These are phyloP conservation scores for Pachyrhynchus sulphureomaculatus DNA, from an alignment of 1,140 invertebrate genomes.

Conservation along the genomic window DNA sequence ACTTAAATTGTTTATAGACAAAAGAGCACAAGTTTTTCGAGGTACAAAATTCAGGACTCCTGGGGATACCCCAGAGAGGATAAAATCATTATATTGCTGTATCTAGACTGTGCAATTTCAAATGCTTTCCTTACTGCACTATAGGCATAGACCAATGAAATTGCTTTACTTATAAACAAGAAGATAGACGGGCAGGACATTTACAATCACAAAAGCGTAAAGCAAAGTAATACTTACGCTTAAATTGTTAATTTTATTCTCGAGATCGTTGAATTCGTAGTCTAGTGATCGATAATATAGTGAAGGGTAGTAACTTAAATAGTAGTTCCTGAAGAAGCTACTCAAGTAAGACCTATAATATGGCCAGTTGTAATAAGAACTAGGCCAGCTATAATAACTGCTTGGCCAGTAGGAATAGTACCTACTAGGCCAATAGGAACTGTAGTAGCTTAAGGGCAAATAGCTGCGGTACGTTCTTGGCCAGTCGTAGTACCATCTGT, in stretches of 20 bases:
- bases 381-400: constrained; percentile 12
- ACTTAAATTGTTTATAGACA: too few relatives aligned
- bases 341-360: constrained; percentile 31
- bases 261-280: constrained; percentile 34
- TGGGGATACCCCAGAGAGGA: too few relatives aligned
- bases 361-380: constrained; percentile 24
- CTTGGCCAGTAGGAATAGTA: constrained; percentile 19
- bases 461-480: constrained; percentile 33
- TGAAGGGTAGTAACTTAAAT: constrained; percentile 18
- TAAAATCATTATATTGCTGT: too few relatives aligned
- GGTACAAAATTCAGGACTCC: too few relatives aligned
- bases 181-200: neutral
- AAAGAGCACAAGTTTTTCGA: too few relatives aligned
- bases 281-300: constrained; percentile 29
- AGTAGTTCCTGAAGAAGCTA: constrained; percentile 33
- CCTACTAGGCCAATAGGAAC: constrained; percentile 25
- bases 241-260: constrained; percentile 36
- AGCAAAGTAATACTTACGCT: constrained; percentile 29
- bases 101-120: too few relatives aligned
- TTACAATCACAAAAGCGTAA: neutral
- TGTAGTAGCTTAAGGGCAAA: constrained; percentile 19
- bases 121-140: too few relatives aligned
- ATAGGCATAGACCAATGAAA: constrained; percentile 18
- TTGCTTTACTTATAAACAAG: neutral
- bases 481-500: constrained; percentile 35